Percentiles rank a stretch among this genome's conserved stretches.
phyloP scores from a whole-genome alignment of 1,140 invertebrate species.

The Dolichoris vasculosae region DNA sequence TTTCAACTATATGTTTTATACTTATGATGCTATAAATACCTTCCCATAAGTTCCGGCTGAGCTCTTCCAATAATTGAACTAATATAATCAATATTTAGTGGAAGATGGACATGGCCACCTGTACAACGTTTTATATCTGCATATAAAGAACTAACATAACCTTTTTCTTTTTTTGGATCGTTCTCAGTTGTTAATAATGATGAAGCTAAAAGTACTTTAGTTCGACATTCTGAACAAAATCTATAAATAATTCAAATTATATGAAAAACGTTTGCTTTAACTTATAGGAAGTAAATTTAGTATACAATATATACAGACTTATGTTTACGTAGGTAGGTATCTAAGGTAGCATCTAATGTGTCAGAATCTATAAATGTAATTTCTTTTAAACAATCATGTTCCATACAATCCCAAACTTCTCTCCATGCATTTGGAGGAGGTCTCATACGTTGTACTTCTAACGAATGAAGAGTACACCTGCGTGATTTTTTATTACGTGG shows the following conservation, averaged over 20 bases:
- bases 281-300: background rate
- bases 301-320: conserved; percentile 70
- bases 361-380: conserved; percentile 89
- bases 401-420: conserved; percentile 92
- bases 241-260: conserved; percentile 69
- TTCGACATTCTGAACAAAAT: conserved; percentile 93
- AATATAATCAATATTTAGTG: conserved; percentile 90
- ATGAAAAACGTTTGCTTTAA: conserved; percentile 7
- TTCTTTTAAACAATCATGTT: conserved; percentile 87
- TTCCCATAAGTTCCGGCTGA: conserved; percentile 91
- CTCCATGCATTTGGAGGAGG: conserved; percentile 82
- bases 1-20: background rate
- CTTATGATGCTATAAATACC: conserved; percentile 67
- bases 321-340: conserved; percentile 92
- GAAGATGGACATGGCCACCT: conserved; percentile 90
- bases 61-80: conserved; percentile 89
- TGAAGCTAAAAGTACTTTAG: conserved; percentile 91
- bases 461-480: conserved; percentile 88
- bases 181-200: conserved; percentile 89
- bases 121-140: conserved; percentile 89
- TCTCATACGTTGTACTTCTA: conserved; percentile 88
- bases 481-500: conserved; percentile 90
- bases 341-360: conserved; percentile 87
- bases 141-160: conserved; percentile 90
- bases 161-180: conserved; percentile 89